Evolutionary conservation across 1,140 invertebrate genomes (phyloP), one percentile per base, ranked within the genome.

Genomic region (Gonioctena quinquepunctata): DNA sequence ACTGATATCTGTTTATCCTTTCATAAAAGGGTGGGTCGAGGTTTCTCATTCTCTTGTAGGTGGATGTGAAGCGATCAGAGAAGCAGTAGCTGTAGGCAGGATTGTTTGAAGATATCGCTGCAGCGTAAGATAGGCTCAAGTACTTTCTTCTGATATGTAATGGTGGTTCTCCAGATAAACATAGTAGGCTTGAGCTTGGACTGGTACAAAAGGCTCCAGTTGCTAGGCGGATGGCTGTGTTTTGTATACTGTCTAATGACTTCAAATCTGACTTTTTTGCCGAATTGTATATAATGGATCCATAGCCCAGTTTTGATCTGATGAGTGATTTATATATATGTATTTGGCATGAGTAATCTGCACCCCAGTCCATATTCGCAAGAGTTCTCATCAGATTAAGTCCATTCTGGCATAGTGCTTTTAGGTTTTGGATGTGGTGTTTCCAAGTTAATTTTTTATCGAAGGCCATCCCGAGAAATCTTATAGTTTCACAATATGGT

Each of bases 131-230:
- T 13, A 65, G 21, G 26, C 18, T 25, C 3, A 65, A 16, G 22
- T 65, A 54, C 52, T 52, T 6, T 42, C 65, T 27, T 60, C 65
- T 57, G 13, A 56, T 5, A 33, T 56, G 48, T 33, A 70, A 61
- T 27, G 63, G 13, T n/a, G 52, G 52, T 54, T 66, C 52, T 60
- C 62, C 26, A 13, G 23, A 22, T 18, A 48, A 13, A 27, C 28
- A 33, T 13, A 67, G 18, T 19, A 71, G 16, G 26, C 48, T 54
- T 64, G 42, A 4, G 11, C 27, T 25, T 4, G 68, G 68, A 16
- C 21, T 64, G n/a, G 68, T 64, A 7, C 59, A n/a, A 27, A 49
- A 64, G 11, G 68, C 61, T 64, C 68, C 68, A n/a, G 64, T 13
- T n/a, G n/a, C n/a, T n/a, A n/a, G n/a, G n/a, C n/a, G n/a, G n/a